Evolutionary conservation across 53 echinoderm and acorn worm species (phyloP), one percentile per base, ranked within the genome.

Genomic region (Temnopleurus reevesii): DNA sequence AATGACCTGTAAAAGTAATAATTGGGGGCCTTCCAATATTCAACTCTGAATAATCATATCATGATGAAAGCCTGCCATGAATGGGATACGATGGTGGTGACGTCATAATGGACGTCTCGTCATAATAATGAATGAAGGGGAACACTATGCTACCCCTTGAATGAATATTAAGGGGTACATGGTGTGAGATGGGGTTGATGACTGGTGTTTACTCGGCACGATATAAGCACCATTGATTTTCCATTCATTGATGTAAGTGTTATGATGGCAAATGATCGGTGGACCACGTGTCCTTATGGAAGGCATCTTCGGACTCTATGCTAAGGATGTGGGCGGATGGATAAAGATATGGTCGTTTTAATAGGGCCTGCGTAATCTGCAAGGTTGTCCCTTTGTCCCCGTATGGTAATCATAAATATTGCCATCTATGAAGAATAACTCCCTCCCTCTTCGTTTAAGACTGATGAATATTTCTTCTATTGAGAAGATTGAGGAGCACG

Each of bases 161-260:
- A 71, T 41, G 71, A 71, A 71, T 41, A 38, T 71, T 36, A 71
- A 41, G 71, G 41, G 2, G 21, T 71, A 71, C 41, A 71, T 71
- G 63, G 41, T 41, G 71, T 41, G 12, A 21, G 71, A 23, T n/a
- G 71, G 23, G n/a, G 41, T 71, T 41, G 71, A 38, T 71, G 38
- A 41, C 71, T 71, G 43, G 71, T 71, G 71, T 71, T 71, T 71
- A 71, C 41, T 71, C 41, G 71, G 71, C 36, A 4, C 71, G 71
- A 36, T 71, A n/a, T n/a, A 71, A 71, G 71, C 71, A 71, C 36
- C 71, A 71, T 71, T 41, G 71, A 71, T 71, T 71, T 71, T 71
- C 71, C 41, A 71, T 71, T 38, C 41, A 38, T 41, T 71, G 71
- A 71, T 71, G 71, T 71, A 38, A 71, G 41, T 71, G 41, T 71